phyloP scores from a whole-genome alignment of 2,888 invertebrate genomes.

The Theretra japonica region DNA sequence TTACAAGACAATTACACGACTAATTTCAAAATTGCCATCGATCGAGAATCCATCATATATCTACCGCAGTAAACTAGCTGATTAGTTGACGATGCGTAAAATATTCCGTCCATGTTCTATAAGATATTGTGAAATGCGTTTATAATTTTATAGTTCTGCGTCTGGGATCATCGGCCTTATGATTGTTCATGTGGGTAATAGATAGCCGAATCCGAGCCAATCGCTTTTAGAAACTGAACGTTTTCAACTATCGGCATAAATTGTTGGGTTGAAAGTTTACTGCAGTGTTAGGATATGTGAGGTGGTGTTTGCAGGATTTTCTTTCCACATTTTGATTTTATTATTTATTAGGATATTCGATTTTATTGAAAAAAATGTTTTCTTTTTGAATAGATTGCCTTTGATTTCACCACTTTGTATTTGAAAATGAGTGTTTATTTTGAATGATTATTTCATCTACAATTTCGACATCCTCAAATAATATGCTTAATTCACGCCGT shows the following conservation, averaged over 20 bases:
- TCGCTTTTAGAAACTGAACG: conserved; percentile 19
- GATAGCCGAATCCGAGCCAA: conserved; percentile 28
- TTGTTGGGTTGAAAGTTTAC: not conserved
- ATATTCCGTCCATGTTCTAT: conserved; percentile 6
- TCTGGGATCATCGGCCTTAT: conserved; percentile 11
- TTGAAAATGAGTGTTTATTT: no score
- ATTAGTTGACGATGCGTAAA: conserved; percentile 22
- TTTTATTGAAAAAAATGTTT: no score
- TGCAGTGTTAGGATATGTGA: not conserved
- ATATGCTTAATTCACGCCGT: not conserved
- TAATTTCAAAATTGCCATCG: conserved; percentile 4
- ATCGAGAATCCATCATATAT: not conserved
- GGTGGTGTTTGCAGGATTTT: not conserved
- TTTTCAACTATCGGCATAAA: not conserved
- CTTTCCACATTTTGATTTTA: not conserved
- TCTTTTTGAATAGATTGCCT: no score
- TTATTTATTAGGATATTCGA: no score
- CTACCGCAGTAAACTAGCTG: not conserved
- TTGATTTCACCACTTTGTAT: no score
- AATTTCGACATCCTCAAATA: not conserved
- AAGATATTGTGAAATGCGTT: conserved; percentile 20
- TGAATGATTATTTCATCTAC: not conserved
- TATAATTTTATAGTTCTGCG: conserved; percentile 23
- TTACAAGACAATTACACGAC: not conserved
- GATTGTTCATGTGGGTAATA: conserved; percentile 13